Evolutionary conservation across 2,888 invertebrate species (phyloP).

Genomic region (Horisme vitalbata): DNA sequence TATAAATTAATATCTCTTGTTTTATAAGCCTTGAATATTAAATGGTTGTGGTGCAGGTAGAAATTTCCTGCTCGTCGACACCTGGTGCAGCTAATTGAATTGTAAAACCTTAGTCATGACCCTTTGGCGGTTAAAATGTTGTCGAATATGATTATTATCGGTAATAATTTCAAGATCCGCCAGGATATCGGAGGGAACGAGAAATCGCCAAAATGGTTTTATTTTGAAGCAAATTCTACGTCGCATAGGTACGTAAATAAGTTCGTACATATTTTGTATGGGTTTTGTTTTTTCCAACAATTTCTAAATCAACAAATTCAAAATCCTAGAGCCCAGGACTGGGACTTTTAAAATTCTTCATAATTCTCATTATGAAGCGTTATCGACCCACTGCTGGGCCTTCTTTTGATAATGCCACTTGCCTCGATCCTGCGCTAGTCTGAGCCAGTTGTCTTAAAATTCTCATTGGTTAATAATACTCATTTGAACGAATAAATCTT

Average conservation of each 20-base stretch:
- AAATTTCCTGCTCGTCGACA: constrained; percentile 66
- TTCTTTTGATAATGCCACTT: too few species aligned
- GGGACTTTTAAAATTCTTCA: too few species aligned
- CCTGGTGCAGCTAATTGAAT: constrained; percentile 79
- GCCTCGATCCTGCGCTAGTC: too few species aligned
- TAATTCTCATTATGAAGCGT: too few species aligned
- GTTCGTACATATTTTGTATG: too few species aligned
- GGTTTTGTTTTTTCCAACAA: too few species aligned
- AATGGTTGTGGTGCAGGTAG: constrained; percentile 55
- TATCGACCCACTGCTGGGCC: too few species aligned
- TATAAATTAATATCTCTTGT: constrained; percentile 59
- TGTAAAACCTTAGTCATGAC: constrained; percentile 77
- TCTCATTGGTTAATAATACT: too few species aligned
- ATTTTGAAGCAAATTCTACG: constrained; percentile 12
- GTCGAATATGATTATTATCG: constrained; percentile 73
- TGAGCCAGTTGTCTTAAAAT: too few species aligned
- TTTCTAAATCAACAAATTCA: too few species aligned
- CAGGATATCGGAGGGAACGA: constrained; percentile 51
- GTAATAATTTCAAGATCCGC: constrained; percentile 64
- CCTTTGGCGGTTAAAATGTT: constrained; percentile 74
- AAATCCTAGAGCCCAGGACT: too few species aligned
- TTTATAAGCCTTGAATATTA: constrained; percentile 63
- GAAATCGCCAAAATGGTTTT: constrained; percentile 49
- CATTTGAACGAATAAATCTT: too few species aligned
- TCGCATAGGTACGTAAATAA: constrained; percentile 13